Evolutionary conservation across 92 coral and sea anemone species (phyloP).

Genomic region (Nematostella vectensis): DNA sequence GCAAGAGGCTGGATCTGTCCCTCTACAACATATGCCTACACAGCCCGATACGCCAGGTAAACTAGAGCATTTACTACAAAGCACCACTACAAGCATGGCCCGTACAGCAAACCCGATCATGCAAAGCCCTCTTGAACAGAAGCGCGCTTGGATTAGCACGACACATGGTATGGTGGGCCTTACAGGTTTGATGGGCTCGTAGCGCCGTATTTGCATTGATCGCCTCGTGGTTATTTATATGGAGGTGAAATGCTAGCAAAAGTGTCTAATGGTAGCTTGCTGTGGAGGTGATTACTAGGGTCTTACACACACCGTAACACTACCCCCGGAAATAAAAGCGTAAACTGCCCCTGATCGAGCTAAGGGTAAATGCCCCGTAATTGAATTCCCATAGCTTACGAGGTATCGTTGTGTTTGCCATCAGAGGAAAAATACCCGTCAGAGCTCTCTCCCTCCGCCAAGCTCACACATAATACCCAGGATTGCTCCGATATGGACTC

Average conservation of each 20-base stretch:
- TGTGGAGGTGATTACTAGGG: not conserved
- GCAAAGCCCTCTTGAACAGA: not conserved
- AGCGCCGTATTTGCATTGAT: no score
- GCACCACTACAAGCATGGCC: no score
- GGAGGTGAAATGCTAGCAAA: no score
- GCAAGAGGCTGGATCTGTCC: conserved; percentile 35
- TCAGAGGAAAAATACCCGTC: conserved; percentile 23
- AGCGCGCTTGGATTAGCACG: no score
- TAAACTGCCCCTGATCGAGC: not conserved
- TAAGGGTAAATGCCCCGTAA: conserved; percentile 20
- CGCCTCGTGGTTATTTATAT: no score
- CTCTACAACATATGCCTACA: conserved; percentile 27
- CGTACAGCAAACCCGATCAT: no score
- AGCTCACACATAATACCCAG: conserved; percentile 57
- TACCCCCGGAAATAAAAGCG: conserved; percentile 29
- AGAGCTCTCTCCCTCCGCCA: conserved; percentile 27
- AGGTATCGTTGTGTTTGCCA: not conserved
- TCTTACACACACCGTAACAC: conserved; percentile 14
- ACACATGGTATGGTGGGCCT: no score
- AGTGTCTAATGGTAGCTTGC: not conserved
- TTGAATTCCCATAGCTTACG: conserved; percentile 43
- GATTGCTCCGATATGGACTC: conserved; percentile 83
- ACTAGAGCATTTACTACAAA: no score
- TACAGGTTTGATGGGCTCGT: no score
- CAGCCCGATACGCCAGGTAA: conserved; percentile 22